Conservation (phyloP, 2,888 invertebrate species). For the Platerodrilus igneus region DNA sequence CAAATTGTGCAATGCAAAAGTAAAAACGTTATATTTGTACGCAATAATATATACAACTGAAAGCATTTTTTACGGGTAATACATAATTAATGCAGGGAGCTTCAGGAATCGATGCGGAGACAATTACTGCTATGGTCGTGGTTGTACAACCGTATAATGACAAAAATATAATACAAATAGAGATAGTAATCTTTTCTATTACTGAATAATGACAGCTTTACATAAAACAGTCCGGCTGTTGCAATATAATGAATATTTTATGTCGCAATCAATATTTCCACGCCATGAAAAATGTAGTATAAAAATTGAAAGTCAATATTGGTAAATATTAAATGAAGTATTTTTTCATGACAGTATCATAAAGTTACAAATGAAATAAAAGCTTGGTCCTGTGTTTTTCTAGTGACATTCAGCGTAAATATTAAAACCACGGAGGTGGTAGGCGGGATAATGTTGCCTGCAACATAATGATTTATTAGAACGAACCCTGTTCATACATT, state of each 20-base stretch:
- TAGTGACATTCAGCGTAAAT: conserved; percentile 25
- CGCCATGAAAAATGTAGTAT: too few relatives aligned
- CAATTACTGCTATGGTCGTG: conserved; percentile 14
- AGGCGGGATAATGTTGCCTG: conserved; percentile 23
- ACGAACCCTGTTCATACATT: conserved; percentile 22
- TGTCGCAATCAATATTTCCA: too few relatives aligned
- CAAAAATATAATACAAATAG: conserved; percentile 17
- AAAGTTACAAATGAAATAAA: too few relatives aligned
- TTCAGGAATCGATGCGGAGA: conserved; percentile 16
- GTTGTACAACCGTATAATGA: conserved; percentile 10
- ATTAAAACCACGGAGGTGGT: conserved; percentile 23
- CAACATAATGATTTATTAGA: conserved; percentile 24
- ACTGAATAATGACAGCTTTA: conserved; percentile 19
- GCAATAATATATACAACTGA: conserved; percentile 24
- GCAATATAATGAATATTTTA: conserved; percentile 24
- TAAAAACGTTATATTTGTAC: too few relatives aligned
- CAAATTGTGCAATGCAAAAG: too few relatives aligned
- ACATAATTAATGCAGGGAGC: conserved; percentile 23
- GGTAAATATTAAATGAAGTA: too few relatives aligned
- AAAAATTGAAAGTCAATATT: too few relatives aligned
- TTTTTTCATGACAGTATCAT: too few relatives aligned
- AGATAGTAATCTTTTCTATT: conserved; percentile 22
- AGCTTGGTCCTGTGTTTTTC: too few relatives aligned
- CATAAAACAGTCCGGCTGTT: conserved; percentile 16
- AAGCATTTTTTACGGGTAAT: conserved; percentile 27